Evolutionary conservation across 2,113 vertebrate genomes (phyloP).

Genomic region (Eulacestoma nigropectus): DNA sequence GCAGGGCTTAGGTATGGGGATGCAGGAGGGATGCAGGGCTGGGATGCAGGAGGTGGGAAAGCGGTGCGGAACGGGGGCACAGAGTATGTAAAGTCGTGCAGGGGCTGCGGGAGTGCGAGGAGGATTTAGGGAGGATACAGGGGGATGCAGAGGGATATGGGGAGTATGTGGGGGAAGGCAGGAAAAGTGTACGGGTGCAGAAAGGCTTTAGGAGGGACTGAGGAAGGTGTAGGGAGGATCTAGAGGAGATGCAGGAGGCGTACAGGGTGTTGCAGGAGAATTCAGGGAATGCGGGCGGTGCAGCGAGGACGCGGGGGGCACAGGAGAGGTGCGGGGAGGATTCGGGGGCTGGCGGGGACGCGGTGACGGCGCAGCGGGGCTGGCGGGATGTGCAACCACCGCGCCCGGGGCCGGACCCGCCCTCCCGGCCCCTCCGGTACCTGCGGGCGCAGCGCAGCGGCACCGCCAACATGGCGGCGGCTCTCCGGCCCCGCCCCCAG

Average conservation of each 20-base stretch:
- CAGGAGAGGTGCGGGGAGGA: too few relatives aligned
- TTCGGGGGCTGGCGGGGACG: too few relatives aligned
- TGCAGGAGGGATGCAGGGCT: neutral
- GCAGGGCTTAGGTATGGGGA: neutral
- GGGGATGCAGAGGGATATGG: neutral
- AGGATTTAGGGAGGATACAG: too few relatives aligned
- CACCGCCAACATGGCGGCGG: too few relatives aligned
- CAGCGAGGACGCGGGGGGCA: neutral
- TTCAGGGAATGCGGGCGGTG: neutral
- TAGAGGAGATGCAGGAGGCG: neutral
- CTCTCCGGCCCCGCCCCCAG: too few relatives aligned
- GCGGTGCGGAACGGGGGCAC: too few relatives aligned
- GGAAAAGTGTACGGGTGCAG: neutral
- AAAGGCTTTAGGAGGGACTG: neutral
- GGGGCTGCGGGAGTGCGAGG: too few relatives aligned
- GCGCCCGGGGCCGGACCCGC: neutral
- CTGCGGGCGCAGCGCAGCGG: neutral
- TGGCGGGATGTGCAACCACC: neutral
- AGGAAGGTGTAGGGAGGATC: neutral
- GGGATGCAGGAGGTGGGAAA: neutral
- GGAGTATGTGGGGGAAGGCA: too few relatives aligned
- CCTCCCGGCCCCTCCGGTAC: neutral
- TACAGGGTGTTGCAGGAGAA: neutral
- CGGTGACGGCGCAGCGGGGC: rapidly evolving
- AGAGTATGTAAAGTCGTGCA: neutral